phyloP scores from a whole-genome alignment of 2,113 vertebrate genomes.

The Rhinichthys klamathensis region DNA sequence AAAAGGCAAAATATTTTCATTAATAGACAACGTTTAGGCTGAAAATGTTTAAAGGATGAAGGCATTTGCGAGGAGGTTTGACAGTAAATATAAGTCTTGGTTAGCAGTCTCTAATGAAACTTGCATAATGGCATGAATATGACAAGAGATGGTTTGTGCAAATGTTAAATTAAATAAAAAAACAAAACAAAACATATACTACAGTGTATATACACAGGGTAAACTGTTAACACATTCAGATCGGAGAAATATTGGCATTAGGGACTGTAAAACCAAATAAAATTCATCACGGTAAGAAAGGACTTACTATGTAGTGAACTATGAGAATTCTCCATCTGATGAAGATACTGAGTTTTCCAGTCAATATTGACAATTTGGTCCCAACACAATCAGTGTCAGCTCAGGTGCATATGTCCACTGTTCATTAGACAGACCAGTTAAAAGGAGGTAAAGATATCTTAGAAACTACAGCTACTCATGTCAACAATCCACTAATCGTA shows the following conservation, averaged over 20 bases:
- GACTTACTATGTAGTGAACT: slow-evolving; percentile 25
- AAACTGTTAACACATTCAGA: slow-evolving; percentile 36
- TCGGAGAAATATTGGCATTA: slow-evolving; percentile 12
- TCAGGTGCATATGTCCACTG: slow-evolving; percentile 12
- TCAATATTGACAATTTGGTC: slow-evolving; percentile 49
- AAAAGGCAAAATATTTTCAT: slow-evolving; percentile 14
- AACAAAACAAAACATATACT: slow-evolving; percentile 1
- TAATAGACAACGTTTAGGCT: not conserved
- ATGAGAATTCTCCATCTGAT: slow-evolving; percentile 22
- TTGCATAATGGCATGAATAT: slow-evolving; percentile 37
- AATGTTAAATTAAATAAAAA: slow-evolving; percentile 43
- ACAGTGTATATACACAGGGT: slow-evolving; percentile 51
- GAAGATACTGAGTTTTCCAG: slow-evolving; percentile 27
- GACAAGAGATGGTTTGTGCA: slow-evolving; percentile 34
- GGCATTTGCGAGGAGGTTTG: slow-evolving; percentile 42
- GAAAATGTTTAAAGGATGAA: slow-evolving; percentile 29
- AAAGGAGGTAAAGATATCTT: slow-evolving; percentile 13
- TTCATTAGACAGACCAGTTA: slow-evolving; percentile 20
- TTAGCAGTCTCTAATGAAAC: slow-evolving; percentile 25
- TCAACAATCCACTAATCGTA: slow-evolving; percentile 14
- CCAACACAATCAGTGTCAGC: slow-evolving; percentile 26
- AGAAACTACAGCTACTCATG: slow-evolving; percentile 1
- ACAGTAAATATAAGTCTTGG: slow-evolving; percentile 23
- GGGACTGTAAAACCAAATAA: not conserved
- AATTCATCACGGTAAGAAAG: not conserved